Evolutionary conservation across 2,113 vertebrate genomes (phyloP), one percentile per base, ranked within the genome.

Genomic region (Grus americana): DNA sequence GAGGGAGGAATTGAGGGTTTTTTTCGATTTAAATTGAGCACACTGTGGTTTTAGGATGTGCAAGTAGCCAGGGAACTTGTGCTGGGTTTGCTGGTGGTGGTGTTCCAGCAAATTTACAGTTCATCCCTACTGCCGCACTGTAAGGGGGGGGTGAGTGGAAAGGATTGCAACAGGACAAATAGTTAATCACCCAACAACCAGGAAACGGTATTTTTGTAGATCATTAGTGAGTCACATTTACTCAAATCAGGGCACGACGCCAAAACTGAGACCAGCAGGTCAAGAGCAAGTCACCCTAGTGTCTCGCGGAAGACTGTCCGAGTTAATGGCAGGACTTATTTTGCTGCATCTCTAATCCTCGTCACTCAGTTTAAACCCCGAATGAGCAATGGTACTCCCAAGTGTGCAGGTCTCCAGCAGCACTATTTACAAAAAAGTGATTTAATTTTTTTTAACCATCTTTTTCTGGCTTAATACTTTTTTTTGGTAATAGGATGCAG

Each of bases 221-320:
- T 66, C 42, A 49, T 21, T 38, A 49, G 47, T 52, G 86, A 91
- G 57, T 80, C 73, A 78, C 17, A 18, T 81, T 92, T 68, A 59
- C 57, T 70, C 65, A 65, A 70, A 85, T 42, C 36, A 57, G 32
- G 73, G 81, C 52, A 24, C 2, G 3, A 36, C 0, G 11, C 81
- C 79, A 86, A 71, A 95, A 62, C 65, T 0, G 2, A 88, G 79
- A 83, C 74, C 49, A 44, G 62, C 26, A 62, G 61, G 81, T 95
- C 65, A 81, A 84, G 88, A 81, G 61, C 65, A 85, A 94, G 63
- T 86, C 67, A 82, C 50, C 34, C 73, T 55, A 11, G 2, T 0
- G 0, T 68, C 78, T 79, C 1, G 0, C 2, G 8, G 57, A 3
- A 0, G 90, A 63, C 72, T 93, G 63, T 21, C 42, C 0, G 0